A percentile compares a stretch with the other conserved stretches of the same genome.
These are phyloP conservation scores for Venusia cambrica DNA, from an alignment of 2,888 invertebrate genomes.

Conservation along the genomic window DNA sequence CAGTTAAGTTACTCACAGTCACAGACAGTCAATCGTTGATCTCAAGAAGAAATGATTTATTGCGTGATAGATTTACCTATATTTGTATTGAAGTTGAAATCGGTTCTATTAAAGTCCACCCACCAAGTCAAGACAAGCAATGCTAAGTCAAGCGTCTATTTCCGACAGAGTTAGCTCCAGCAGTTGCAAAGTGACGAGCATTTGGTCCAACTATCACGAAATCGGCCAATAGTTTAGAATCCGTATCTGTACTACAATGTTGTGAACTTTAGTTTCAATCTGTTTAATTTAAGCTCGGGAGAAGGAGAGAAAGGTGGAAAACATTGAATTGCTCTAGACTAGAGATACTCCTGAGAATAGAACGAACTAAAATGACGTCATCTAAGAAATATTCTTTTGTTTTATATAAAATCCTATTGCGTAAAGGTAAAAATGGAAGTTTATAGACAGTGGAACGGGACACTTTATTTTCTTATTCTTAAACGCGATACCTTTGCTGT, in stretches of 20 bases:
- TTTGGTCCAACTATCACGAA: slow-evolving; percentile 18
- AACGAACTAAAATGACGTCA: slow-evolving; percentile 25
- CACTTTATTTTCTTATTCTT: slow-evolving; percentile 5
- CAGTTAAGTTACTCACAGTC: too few relatives aligned
- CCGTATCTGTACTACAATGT: too few relatives aligned
- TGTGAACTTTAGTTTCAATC: slow-evolving; percentile 8
- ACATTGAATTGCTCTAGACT: slow-evolving; percentile 38
- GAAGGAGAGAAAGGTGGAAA: slow-evolving; percentile 41
- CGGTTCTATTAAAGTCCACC: slow-evolving; percentile 12
- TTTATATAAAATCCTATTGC: slow-evolving; percentile 22
- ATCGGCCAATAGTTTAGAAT: slow-evolving; percentile 15
- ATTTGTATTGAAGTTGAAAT: slow-evolving; percentile 8
- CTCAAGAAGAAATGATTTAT: too few relatives aligned
- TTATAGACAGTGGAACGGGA: slow-evolving; percentile 4
- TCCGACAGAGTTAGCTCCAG: slow-evolving; percentile 23
- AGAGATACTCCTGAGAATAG: slow-evolving; percentile 25
- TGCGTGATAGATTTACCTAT: too few relatives aligned
- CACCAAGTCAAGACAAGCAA: slow-evolving; percentile 15
- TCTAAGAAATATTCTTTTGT: slow-evolving; percentile 24
- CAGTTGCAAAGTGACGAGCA: slow-evolving; percentile 22
- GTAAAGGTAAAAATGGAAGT: slow-evolving; percentile 21
- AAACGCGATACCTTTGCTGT: not conserved
- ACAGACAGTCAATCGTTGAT: too few relatives aligned
- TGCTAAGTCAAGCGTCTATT: slow-evolving; percentile 22
- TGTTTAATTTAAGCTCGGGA: slow-evolving; percentile 16